These are phyloP conservation scores for Zaprionus lachaisei DNA, from an alignment of 1,140 invertebrate species.

Conservation along the genomic window DNA sequence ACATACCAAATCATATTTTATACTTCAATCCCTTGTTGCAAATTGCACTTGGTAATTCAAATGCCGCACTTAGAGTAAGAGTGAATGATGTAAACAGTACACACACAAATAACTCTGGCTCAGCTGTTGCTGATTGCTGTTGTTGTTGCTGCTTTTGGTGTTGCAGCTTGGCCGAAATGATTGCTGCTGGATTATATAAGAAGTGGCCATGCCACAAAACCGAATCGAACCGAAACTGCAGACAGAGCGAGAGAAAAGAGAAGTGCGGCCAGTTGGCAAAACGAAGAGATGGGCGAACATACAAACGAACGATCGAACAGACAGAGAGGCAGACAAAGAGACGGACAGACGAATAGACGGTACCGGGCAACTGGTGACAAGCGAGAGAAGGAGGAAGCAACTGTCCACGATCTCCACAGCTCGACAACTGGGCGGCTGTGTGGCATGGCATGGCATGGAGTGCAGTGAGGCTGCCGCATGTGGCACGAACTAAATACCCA, in stretches of 20 bases:
- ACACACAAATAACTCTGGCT: constrained; percentile 36
- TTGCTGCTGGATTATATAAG: constrained; percentile 78
- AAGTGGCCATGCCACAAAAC: constrained; percentile 80
- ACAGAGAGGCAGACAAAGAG: background rate
- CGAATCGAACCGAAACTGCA: constrained; percentile 37
- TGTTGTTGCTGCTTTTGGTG: constrained; percentile 42
- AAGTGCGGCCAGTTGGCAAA: constrained; percentile 35
- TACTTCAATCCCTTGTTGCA: background rate
- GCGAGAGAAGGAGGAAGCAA: constrained; percentile 74
- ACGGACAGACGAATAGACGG: background rate
- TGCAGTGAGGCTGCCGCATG: constrained; percentile 39
- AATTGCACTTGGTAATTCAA: constrained; percentile 13
- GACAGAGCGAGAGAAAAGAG: constrained; percentile 48
- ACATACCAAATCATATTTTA: background rate
- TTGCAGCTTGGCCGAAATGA: constrained; percentile 78
- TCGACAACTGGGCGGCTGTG: background rate
- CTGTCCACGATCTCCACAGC: constrained; percentile 27
- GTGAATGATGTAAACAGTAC: constrained; percentile 66
- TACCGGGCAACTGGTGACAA: constrained; percentile 37
- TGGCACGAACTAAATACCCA: constrained; percentile 79
- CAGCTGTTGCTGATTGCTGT: constrained; percentile 52
- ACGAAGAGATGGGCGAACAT: background rate
- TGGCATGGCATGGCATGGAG: background rate
- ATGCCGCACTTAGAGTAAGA: constrained; percentile 11
- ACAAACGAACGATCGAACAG: background rate